A percentile compares a stretch with the other conserved stretches of the same genome.
phyloP scores from a whole-genome alignment of 92 coral and sea anemone species.

The Bergia puertoricense region DNA sequence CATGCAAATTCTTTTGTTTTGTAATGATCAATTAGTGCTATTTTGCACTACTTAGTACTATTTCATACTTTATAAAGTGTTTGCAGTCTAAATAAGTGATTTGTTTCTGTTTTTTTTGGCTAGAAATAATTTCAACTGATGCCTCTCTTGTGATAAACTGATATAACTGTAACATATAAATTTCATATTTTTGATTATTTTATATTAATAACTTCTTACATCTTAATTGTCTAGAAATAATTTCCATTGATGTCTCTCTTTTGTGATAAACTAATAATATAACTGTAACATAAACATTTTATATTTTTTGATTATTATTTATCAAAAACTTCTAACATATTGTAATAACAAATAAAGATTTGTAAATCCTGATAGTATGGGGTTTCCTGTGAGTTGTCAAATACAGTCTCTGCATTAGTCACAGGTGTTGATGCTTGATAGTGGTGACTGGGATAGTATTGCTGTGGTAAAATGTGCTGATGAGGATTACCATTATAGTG shows the following conservation, averaged over 20 bases:
- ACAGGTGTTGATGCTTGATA: too few relatives aligned
- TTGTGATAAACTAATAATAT: conserved; percentile 21
- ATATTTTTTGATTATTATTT: conserved; percentile 15
- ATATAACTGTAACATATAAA: conserved; percentile 22
- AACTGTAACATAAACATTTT: conserved; percentile 9
- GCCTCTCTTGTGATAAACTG: conserved; percentile 18
- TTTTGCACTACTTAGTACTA: conserved; percentile 22
- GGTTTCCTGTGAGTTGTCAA: too few relatives aligned
- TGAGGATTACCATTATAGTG: too few relatives aligned
- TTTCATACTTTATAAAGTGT: conserved; percentile 15
- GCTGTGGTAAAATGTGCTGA: too few relatives aligned
- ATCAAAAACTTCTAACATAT: conserved; percentile 12
- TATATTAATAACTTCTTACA: conserved; percentile 1
- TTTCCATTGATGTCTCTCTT: conserved; percentile 6
- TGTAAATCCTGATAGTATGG: conserved; percentile 11
- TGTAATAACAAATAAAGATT: conserved; percentile 21
- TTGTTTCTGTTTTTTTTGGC: not conserved
- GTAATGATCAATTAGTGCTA: conserved; percentile 23
- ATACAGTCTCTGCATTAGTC: too few relatives aligned
- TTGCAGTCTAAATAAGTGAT: not conserved
- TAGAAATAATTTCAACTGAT: conserved; percentile 27
- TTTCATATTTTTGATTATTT: not conserved
- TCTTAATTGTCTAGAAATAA: conserved; percentile 1
- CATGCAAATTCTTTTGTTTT: conserved; percentile 19
- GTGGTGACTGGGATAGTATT: too few relatives aligned